Conservation (phyloP, 2,888 invertebrate species). For the Perithous albicinctus region DNA sequence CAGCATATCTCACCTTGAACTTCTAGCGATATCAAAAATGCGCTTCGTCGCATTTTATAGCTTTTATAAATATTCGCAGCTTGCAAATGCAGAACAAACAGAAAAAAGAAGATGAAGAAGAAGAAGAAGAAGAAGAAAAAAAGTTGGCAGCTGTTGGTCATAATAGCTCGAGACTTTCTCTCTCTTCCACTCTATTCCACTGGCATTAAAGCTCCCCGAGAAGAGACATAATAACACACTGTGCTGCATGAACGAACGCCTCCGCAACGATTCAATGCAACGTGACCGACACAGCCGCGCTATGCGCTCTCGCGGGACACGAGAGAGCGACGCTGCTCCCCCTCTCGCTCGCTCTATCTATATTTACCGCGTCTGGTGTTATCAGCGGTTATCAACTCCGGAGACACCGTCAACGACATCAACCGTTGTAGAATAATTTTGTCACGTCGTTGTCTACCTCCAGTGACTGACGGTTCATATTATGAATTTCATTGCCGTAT, state of each 20-base stretch:
- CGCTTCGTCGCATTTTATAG: constrained; percentile 12
- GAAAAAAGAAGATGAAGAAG: background rate
- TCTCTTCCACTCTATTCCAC: constrained; percentile 24
- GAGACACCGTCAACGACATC: constrained; percentile 63
- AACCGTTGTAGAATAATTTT: background rate
- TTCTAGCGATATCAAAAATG: constrained; percentile 49
- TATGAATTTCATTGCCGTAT: background rate
- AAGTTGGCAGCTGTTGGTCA: background rate
- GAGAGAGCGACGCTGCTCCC: constrained; percentile 39
- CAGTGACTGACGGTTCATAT: constrained; percentile 1
- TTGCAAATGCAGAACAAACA: background rate
- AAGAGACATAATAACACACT: constrained; percentile 29
- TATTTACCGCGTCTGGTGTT: constrained; percentile 74
- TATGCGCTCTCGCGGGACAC: constrained; percentile 22
- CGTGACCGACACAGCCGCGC: constrained; percentile 42
- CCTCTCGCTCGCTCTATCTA: constrained; percentile 65
- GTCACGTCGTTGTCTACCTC: background rate
- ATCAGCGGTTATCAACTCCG: constrained; percentile 76
- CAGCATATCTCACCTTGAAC: constrained; percentile 50
- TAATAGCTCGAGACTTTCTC: constrained; percentile 31
- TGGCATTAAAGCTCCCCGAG: constrained; percentile 8
- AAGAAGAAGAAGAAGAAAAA: background rate
- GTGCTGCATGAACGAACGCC: constrained; percentile 47
- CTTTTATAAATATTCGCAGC: constrained; percentile 3
- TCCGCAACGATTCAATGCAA: constrained; percentile 36